These are phyloP conservation scores for Limnodromus scolopaceus DNA, from an alignment of 2,797 vertebrate species.

Conservation along the genomic window DNA sequence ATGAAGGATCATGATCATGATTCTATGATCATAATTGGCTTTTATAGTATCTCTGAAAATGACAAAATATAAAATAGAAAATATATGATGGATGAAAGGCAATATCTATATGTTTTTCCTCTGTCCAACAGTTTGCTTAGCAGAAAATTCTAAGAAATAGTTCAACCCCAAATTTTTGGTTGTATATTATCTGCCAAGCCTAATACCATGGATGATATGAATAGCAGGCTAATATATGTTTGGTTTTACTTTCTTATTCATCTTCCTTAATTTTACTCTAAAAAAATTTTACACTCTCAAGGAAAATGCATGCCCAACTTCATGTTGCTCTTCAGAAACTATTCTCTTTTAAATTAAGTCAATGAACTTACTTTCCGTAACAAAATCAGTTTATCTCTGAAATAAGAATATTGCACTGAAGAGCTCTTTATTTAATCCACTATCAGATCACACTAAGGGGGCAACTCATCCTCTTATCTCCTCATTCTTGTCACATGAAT, in stretches of 20 bases:
- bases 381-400: not conserved
- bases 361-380: not conserved
- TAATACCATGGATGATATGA: not conserved
- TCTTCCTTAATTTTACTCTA: not conserved
- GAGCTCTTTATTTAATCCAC: not conserved
- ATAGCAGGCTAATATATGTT: not conserved
- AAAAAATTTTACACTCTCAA: not conserved
- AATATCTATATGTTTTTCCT: not conserved
- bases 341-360: not conserved
- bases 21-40: not conserved
- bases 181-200: not conserved
- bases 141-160: not conserved
- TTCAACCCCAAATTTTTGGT: not conserved
- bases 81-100: not conserved
- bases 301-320: not conserved
- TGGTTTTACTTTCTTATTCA: not conserved
- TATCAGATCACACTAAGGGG: not conserved
- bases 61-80: not conserved
- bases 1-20: too few species aligned
- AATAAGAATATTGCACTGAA: not conserved
- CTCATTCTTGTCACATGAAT: not conserved
- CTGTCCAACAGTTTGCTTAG: not conserved
- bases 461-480: not conserved
- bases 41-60: not conserved
- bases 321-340: not conserved